Evolutionary conservation across 2,113 vertebrate species (phyloP).

Genomic region (Meriones unguiculatus): DNA sequence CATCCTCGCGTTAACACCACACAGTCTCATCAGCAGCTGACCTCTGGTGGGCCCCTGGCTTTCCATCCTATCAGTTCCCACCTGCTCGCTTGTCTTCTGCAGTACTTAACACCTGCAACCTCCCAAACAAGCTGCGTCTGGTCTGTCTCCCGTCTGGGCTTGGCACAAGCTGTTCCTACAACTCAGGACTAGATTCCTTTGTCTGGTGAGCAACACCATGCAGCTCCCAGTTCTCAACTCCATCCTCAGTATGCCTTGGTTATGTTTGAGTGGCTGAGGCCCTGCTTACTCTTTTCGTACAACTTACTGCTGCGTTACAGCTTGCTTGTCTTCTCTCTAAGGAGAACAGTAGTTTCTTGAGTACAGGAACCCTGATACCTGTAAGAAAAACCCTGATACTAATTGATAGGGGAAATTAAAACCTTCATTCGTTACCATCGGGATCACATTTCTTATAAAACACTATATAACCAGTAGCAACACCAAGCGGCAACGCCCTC

Average conservation of each 20-base stretch:
- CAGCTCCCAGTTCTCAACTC: rapidly evolving
- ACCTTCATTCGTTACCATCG: not conserved
- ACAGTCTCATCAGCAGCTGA: slow-evolving; percentile 14
- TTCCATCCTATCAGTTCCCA: not conserved
- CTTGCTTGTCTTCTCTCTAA: not conserved
- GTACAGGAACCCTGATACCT: not conserved
- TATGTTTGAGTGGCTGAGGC: not conserved
- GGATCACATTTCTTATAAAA: slow-evolving; percentile 23
- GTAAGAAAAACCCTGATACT: not conserved
- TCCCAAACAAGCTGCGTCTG: not conserved
- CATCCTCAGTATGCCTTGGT: rapidly evolving
- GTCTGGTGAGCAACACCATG: not conserved
- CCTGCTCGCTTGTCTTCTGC: slow-evolving; percentile 40
- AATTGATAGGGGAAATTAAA: not conserved
- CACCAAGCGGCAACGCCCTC: not conserved
- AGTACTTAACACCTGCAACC: slow-evolving; percentile 52
- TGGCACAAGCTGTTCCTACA: not conserved
- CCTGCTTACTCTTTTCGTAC: not conserved
- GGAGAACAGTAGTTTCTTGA: not conserved
- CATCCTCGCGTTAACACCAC: not conserved
- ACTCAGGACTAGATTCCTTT: not conserved
- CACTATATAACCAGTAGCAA: not conserved
- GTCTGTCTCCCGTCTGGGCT: not conserved
- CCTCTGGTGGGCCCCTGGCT: not conserved
- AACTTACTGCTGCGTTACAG: not conserved